These are phyloP conservation scores for Netelia fuscicornis DNA, from an alignment of 2,888 invertebrate genomes.

Conservation along the genomic window DNA sequence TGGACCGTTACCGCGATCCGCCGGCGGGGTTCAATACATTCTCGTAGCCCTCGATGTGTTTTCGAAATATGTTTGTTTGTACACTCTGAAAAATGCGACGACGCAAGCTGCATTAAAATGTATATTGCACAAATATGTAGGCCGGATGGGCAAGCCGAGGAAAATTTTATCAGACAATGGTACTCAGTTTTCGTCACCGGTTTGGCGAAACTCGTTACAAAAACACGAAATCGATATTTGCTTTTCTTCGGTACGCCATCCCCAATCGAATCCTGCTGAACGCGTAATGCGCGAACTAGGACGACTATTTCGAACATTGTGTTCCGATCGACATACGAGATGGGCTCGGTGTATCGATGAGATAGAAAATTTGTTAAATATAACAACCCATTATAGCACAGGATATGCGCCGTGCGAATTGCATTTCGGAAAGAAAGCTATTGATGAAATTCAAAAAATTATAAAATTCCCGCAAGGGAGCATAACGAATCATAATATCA, in stretches of 20 bases:
- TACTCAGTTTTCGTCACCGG: constrained; percentile 27
- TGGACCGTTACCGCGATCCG: no score
- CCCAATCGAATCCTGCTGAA: constrained; percentile 51
- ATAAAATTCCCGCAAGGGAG: constrained; percentile 13
- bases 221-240: constrained; percentile 5
- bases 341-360: constrained; percentile 33
- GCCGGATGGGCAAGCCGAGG: constrained; percentile 34
- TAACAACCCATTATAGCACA: constrained; percentile 9
- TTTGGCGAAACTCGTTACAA: constrained; percentile 17
- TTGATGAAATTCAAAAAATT: constrained; percentile 39
- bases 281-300: constrained; percentile 46
- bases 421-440: constrained; percentile 37
- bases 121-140: background rate
- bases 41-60: no score
- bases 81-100: no score
- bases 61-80: no score
- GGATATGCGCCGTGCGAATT: constrained; percentile 42
- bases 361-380: constrained; percentile 30
- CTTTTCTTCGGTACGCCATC: constrained; percentile 43
- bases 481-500: background rate
- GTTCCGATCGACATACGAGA: constrained; percentile 50
- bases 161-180: constrained; percentile 44
- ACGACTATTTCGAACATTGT: constrained; percentile 40
- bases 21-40: no score
- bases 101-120: background rate